A percentile compares a stretch with the other conserved stretches of the same genome.
These are phyloP conservation scores for Helicoverpa assulta DNA, from an alignment of 2,888 invertebrate genomes.

Conservation along the genomic window DNA sequence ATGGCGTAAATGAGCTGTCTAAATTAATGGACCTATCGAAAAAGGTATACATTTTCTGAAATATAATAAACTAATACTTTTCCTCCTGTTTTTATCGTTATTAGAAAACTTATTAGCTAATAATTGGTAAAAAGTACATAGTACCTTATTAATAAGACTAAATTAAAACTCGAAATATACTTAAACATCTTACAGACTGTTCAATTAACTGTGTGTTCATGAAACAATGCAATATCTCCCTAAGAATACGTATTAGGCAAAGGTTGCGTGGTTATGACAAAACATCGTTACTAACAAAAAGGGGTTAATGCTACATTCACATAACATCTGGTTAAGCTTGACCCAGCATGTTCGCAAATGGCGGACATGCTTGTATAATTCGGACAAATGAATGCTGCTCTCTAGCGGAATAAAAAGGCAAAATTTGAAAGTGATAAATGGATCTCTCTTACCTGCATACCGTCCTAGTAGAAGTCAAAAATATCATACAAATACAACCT, in stretches of 20 bases:
- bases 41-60: not conserved
- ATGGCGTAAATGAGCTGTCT: not conserved
- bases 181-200: no score
- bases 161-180: no score
- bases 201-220: no score
- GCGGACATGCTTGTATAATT: conserved; percentile 60
- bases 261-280: conserved; percentile 12
- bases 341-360: conserved; percentile 42
- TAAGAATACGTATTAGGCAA: conserved; percentile 7
- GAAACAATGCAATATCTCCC: not conserved
- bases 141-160: no score
- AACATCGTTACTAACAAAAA: conserved; percentile 27
- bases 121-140: no score
- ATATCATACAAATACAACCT: conserved; percentile 17
- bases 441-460: conserved; percentile 5
- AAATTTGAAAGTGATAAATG: conserved; percentile 46
- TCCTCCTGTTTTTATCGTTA: not conserved
- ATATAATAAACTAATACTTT: conserved; percentile 2
- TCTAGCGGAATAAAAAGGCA: conserved; percentile 48
- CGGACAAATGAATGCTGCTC: conserved; percentile 59
- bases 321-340: conserved; percentile 56
- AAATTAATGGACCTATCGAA: not conserved
- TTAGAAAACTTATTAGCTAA: no score
- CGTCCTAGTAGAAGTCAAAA: conserved; percentile 1
- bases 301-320: conserved; percentile 39